Base-by-base conservation (phyloP, 2,113 vertebrate species). In the Morone chrysops region DNA sequence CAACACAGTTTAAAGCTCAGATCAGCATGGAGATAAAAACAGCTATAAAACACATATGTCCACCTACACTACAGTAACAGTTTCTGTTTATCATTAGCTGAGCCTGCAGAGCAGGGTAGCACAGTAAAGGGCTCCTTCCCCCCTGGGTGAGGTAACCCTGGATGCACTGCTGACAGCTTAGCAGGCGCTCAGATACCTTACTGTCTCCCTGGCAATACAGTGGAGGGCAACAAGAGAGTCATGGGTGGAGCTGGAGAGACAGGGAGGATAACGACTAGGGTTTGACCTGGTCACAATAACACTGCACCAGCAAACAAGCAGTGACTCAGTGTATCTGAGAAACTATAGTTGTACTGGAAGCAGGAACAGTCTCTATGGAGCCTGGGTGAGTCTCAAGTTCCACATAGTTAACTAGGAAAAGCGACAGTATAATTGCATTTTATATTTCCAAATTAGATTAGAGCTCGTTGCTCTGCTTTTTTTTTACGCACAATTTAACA, bases 291-390 rank as follows among this genome's bases (percentile, higher is more conserved):
- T 88, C 60, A 78, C 87, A 79, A 91, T 79, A 74, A 78, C 84
- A 79, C 67, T 60, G 62, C 40, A 16, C 20, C 59, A 57, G 50
- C 76, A 90, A 90, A 87, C 80, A 86, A 73, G 25, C 67, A 56
- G 80, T 92, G 87, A 93, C 81, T 91, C 88, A 87, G 86, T 57
- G 62, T 31, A n/a, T 70, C 51, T 71, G 22, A 61, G 6, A 5
- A 69, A 20, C 75, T 57, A 17, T 53, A 18, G 78, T 80, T 87
- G 31, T 2, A 57, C 14, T 50, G 47, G 18, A 59, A 0, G 61
- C 51, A 63, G 53, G 12, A 75, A 71, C 48, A 6, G 8, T 68
- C 20, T 6, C 47, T 18, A 40, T 45, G 70, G 70, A 70, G 31
- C 50, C 47, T 4, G 41, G 62, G 22, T 40, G 71, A 74, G 31